Base-by-base conservation (phyloP, 2,888 invertebrate genomes). In the Cheiracanthium punctorium region DNA sequence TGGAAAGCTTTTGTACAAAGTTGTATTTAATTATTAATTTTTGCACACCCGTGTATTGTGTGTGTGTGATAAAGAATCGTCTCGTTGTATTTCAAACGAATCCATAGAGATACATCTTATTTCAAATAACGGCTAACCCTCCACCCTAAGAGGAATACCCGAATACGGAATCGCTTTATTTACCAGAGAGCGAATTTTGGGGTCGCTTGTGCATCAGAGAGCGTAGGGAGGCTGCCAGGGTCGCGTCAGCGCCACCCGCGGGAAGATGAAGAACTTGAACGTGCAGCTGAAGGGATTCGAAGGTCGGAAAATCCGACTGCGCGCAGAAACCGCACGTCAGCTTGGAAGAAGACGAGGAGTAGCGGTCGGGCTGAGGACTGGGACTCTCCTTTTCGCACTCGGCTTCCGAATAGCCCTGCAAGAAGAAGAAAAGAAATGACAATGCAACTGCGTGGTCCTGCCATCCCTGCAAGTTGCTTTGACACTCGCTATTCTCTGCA, bases 271-370 rank as follows among this genome's bases (percentile, higher is more conserved):
- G 94, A 69, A 95, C 94, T 89, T 96, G 95, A 7, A 97, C 95
- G 91, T 98, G 97, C 33, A 95, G 93, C 90, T 97, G 96, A 82
- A 97, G 92, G 85, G 96, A 95, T 88, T 97, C 96, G 93, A 96
- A 94, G 64, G 94, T 95, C 29, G 94, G 94, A 91, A 97, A 97
- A 75, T 95, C 95, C 89, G 96, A 96, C 89, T 95, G 94, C 70
- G 96, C 95, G 92, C 97, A 97, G 91, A 96, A 97, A 91, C 96
- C 95, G 92, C 97, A 97, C 1, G 96, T 94, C 7, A 96, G 93
- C 29, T 86, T 69, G 64, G 64, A 65, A 30, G 64, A 32, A 30
- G 64, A 32, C 8, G 86, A 76, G 2, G 80, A 76, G 20, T 71
- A 43, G 0, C 80, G 30, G 12, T 74, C 70, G 14, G 24, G 7